These are phyloP conservation scores for Aethes cnicana DNA, from an alignment of 2,888 invertebrate genomes.

Conservation along the genomic window DNA sequence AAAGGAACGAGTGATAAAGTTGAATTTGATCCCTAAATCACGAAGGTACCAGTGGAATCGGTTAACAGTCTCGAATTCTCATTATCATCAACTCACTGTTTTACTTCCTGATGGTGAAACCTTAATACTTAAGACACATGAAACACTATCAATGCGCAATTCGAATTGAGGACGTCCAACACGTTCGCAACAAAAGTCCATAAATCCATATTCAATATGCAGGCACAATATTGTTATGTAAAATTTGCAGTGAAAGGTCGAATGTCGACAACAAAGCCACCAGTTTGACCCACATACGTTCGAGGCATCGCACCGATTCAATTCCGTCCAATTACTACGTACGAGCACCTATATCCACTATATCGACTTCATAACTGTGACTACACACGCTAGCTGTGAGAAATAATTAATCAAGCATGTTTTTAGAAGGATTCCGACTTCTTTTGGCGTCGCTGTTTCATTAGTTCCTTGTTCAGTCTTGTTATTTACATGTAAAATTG, in stretches of 20 bases:
- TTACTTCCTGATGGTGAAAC: no score
- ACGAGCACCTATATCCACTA: conserved; percentile 43
- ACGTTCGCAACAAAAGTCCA: neutral
- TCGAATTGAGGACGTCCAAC: no score
- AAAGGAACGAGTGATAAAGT: no score
- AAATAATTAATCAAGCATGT: conserved; percentile 46
- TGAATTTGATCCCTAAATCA: no score
- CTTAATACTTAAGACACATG: no score
- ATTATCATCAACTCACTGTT: no score
- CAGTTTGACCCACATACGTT: conserved; percentile 70
- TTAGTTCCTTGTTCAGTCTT: no score
- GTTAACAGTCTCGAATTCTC: no score
- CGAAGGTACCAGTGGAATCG: no score
- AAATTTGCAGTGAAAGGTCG: conserved; percentile 46
- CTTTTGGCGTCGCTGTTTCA: no score
- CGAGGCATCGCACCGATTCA: conserved; percentile 65
- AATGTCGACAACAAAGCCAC: conserved; percentile 49
- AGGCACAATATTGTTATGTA: conserved; percentile 3
- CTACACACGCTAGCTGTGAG: conserved; percentile 30
- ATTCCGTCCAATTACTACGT: conserved; percentile 70
- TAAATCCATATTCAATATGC: neutral
- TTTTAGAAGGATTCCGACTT: conserved; percentile 40
- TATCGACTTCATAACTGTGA: conserved; percentile 9
- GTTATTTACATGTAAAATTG: no score
- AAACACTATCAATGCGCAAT: no score